A percentile compares a stretch with the other conserved stretches of the same genome.
Conservation (phyloP, 1,140 invertebrate genomes). For the Sesamia nonagrioides region DNA sequence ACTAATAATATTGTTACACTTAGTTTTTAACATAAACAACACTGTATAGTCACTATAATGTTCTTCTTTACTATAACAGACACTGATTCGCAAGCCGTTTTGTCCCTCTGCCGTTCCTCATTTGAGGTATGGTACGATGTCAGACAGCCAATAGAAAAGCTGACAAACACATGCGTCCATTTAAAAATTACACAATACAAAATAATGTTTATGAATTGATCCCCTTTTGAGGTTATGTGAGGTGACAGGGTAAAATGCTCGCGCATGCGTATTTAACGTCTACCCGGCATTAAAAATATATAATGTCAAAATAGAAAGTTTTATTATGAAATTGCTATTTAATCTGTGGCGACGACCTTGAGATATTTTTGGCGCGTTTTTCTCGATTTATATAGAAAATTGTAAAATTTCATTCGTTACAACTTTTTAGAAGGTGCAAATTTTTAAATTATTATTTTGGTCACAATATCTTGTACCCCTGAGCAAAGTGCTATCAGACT, state of each 20-base stretch:
- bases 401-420: neutral
- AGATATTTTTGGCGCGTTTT: slow-evolving; percentile 24
- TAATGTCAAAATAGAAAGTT: slow-evolving; percentile 27
- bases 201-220: slow-evolving; percentile 45
- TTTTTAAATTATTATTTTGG: neutral
- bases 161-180: slow-evolving; percentile 39
- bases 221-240: slow-evolving; percentile 52
- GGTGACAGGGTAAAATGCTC: slow-evolving; percentile 45
- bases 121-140: slow-evolving; percentile 51
- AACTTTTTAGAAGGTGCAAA: neutral
- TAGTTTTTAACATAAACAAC: slow-evolving; percentile 3
- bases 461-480: neutral
- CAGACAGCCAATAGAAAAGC: slow-evolving; percentile 48
- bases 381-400: neutral
- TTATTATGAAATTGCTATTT: slow-evolving; percentile 15
- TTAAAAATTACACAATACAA: slow-evolving; percentile 39
- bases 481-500: slow-evolving; percentile 5
- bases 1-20: neutral
- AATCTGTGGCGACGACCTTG: slow-evolving; percentile 30
- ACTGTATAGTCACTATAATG: slow-evolving; percentile 13
- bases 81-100: slow-evolving; percentile 42
- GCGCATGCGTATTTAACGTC: slow-evolving; percentile 48
- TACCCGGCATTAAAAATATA: slow-evolving; percentile 32
- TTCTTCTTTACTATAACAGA: slow-evolving; percentile 15
- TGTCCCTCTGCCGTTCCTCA: slow-evolving; percentile 14